Evolutionary conservation across 1,140 invertebrate species (phyloP), one percentile per base, ranked within the genome.

Genomic region (Pogonus chalceus): DNA sequence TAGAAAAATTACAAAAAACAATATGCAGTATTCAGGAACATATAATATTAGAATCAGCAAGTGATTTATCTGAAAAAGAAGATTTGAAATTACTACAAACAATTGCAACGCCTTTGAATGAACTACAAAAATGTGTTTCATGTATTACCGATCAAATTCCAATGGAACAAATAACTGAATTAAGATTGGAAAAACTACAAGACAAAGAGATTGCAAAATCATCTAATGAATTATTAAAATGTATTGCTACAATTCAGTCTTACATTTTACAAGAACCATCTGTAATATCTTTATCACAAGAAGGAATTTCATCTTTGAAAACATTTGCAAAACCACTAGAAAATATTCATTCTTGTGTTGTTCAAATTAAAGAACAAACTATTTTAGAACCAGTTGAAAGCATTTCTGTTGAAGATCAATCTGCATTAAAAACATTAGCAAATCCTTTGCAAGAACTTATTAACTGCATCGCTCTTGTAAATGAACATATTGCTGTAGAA

Each of bases 381-480:
- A 53, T 57, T 0, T 59, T 60, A 3, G 63, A 62, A 21, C 37
- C 58, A 2, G 60, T 54, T 51, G 35, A 18, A 43, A 35, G 22
- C 35, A 57, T 49, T 23, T 20, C 10, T 23, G 22, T 26, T 7
- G 49, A 54, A 12, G 12, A 48, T 46, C 23, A 24, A 2, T 53
- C 52, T 9, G 50, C 54, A 10, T 35, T 58, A 23, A 52, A 60
- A 31, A 69, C 71, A 22, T 64, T 81, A 23, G 75, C 75, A 14
- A 68, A 69, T 39, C 73, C 74, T 20, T 61, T 80, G 4, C 68
- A 74, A 59, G 75, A 72, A 62, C 65, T 81, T 37, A 71, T 75
- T 58, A 75, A 74, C 56, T 76, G 72, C 56, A 64, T 81, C 35
- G 63, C 76, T n/a, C 56, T 76, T 47, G 67, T 81, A 20, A 69